phyloP scores from a whole-genome alignment of 2,888 invertebrate species.

The Gastracanthus pulcherrimus region DNA sequence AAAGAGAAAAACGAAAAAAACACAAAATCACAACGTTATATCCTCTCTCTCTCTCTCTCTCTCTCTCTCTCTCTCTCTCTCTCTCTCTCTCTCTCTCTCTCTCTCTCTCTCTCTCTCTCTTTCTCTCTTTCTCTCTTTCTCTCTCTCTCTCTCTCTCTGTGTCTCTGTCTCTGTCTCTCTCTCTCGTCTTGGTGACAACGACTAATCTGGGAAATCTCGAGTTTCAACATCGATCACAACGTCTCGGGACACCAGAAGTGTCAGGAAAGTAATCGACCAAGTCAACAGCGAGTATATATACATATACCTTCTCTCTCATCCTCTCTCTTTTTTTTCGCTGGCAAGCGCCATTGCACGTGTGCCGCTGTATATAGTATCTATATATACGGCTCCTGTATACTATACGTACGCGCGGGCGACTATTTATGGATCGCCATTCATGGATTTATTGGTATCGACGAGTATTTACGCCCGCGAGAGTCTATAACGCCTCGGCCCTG shows the following conservation, averaged over 20 bases:
- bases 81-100: too few relatives aligned
- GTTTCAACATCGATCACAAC: neutral
- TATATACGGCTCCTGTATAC: neutral
- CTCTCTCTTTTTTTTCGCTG: too few relatives aligned
- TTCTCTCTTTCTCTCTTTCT: too few relatives aligned
- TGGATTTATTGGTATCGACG: conserved; percentile 69
- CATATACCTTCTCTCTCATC: too few relatives aligned
- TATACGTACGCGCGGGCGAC: conserved; percentile 28
- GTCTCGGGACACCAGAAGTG: neutral
- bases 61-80: too few relatives aligned
- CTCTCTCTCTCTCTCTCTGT: neutral
- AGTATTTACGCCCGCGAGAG: conserved; percentile 61
- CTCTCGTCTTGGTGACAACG: too few relatives aligned
- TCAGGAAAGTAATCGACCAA: conserved; percentile 34
- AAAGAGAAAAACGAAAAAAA: too few relatives aligned
- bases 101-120: too few relatives aligned
- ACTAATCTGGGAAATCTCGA: neutral
- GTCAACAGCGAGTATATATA: conserved; percentile 29
- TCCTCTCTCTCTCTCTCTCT: too few relatives aligned
- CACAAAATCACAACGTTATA: too few relatives aligned
- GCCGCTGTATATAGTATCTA: neutral
- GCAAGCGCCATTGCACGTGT: too few relatives aligned
- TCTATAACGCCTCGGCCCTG: conserved; percentile 7
- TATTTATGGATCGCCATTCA: conserved; percentile 70
- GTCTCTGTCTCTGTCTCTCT: too few relatives aligned